Percentiles rank a stretch among this genome's conserved stretches.
These are phyloP conservation scores for Acyrthosiphon pisum DNA, from an alignment of 1,140 invertebrate genomes.

Conservation along the genomic window DNA sequence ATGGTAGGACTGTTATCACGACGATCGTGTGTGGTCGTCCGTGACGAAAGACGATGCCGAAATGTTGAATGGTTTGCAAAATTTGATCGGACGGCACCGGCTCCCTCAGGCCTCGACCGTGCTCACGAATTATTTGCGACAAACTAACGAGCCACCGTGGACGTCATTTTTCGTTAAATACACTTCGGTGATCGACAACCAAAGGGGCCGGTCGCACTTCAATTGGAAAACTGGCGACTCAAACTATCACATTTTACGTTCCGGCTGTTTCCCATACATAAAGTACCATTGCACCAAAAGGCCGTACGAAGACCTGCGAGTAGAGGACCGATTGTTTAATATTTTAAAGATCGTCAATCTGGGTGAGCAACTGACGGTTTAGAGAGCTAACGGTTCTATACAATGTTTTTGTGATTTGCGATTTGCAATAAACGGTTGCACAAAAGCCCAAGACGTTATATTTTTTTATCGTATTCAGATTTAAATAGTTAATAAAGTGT, in stretches of 20 bases:
- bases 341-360: constrained; percentile 90
- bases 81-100: neutral
- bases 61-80: neutral
- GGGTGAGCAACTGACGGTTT: constrained; percentile 70
- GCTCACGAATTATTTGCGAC: constrained; percentile 81
- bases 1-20: no score
- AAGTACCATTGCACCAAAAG: constrained; percentile 94
- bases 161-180: constrained; percentile 88
- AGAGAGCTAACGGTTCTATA: neutral
- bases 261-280: constrained; percentile 93
- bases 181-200: constrained; percentile 77
- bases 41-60: neutral
- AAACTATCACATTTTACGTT: constrained; percentile 90
- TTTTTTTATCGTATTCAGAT: neutral
- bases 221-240: constrained; percentile 83
- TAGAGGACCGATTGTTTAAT: constrained; percentile 86
- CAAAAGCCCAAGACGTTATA: neutral
- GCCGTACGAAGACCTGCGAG: constrained; percentile 73
- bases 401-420: neutral
- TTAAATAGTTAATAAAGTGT: neutral
- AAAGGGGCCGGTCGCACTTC: constrained; percentile 87
- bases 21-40: neutral
- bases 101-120: constrained; percentile 66
- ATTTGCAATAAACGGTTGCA: no score
- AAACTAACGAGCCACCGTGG: constrained; percentile 88